phyloP scores from a whole-genome alignment of 1,140 invertebrate species.

The Cydia splendana region DNA sequence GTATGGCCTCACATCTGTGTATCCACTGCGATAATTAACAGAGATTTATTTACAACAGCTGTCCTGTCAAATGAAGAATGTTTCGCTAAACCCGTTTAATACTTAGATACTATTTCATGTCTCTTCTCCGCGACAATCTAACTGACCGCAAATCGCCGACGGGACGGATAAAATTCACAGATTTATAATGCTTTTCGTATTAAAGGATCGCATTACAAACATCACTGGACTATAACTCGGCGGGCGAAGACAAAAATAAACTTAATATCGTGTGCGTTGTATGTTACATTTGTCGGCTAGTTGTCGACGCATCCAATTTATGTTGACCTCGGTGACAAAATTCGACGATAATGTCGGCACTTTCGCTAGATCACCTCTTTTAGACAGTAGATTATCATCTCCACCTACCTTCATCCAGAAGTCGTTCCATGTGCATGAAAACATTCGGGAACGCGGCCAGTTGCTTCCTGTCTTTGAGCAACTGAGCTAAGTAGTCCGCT shows the following conservation, averaged over 20 bases:
- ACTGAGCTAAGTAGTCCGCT: slow-evolving; percentile 99
- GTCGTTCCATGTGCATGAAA: slow-evolving; percentile 99
- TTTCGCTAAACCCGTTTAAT: slow-evolving; percentile 60
- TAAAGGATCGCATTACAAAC: slow-evolving; percentile 76
- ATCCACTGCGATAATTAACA: slow-evolving; percentile 42
- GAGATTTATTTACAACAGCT: slow-evolving; percentile 57
- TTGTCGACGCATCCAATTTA: slow-evolving; percentile 75
- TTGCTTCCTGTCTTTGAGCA: slow-evolving; percentile 99
- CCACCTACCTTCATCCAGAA: slow-evolving; percentile 98
- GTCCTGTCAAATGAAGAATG: slow-evolving; percentile 45
- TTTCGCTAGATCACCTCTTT: slow-evolving; percentile 44
- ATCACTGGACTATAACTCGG: slow-evolving; percentile 77
- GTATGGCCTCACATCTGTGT: slow-evolving; percentile 47
- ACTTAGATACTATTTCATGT: slow-evolving; percentile 54
- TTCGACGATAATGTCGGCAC: slow-evolving; percentile 45
- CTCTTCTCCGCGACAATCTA: slow-evolving; percentile 66
- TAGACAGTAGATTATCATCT: slow-evolving; percentile 47
- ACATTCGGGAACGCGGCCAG: slow-evolving; percentile 99
- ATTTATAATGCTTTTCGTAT: slow-evolving; percentile 75
- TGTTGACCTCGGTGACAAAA: slow-evolving; percentile 64
- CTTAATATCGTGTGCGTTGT: slow-evolving; percentile 76
- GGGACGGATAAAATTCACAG: slow-evolving; percentile 61
- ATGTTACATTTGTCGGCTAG: slow-evolving; percentile 71
- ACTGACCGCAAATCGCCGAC: slow-evolving; percentile 68
- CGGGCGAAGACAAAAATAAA: slow-evolving; percentile 79